A percentile compares a stretch with the other conserved stretches of the same genome.
Evolutionary conservation across 1,140 invertebrate species (phyloP).

Genomic region (Trichonephila clavata): DNA sequence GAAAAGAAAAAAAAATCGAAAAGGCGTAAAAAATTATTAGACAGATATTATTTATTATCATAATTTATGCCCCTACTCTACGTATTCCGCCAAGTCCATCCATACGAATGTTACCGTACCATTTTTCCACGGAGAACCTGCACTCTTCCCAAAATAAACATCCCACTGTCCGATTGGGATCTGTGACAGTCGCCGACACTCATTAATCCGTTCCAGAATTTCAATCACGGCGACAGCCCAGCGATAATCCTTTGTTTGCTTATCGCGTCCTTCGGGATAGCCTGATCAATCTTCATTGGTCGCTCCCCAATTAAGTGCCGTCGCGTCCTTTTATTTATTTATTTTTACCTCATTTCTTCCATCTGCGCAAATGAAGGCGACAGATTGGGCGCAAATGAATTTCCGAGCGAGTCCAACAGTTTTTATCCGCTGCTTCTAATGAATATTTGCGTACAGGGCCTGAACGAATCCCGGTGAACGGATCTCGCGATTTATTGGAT

Average conservation of each 20-base stretch:
- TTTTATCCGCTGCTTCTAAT: background rate
- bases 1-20: too few species aligned
- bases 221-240: slow-evolving; percentile 40
- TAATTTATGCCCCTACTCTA: too few species aligned
- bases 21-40: too few species aligned
- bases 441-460: slow-evolving; percentile 19
- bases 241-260: slow-evolving; percentile 68
- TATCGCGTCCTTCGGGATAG: slow-evolving; percentile 33
- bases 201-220: slow-evolving; percentile 66
- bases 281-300: slow-evolving; percentile 62
- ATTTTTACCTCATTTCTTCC: background rate
- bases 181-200: slow-evolving; percentile 6
- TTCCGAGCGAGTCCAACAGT: slow-evolving; percentile 13
- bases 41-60: too few species aligned
- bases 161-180: background rate
- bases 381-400: slow-evolving; percentile 38
- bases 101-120: background rate
- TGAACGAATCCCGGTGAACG: slow-evolving; percentile 17
- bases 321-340: background rate
- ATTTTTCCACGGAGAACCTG: background rate
- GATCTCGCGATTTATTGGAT: slow-evolving; percentile 26
- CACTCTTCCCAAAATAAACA: slow-evolving; percentile 51
- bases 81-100: background rate
- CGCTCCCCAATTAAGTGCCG: slow-evolving; percentile 51
- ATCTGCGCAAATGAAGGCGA: slow-evolving; percentile 21